Conservation (phyloP, 2,888 invertebrate species). For the Deroplatys truncata region DNA sequence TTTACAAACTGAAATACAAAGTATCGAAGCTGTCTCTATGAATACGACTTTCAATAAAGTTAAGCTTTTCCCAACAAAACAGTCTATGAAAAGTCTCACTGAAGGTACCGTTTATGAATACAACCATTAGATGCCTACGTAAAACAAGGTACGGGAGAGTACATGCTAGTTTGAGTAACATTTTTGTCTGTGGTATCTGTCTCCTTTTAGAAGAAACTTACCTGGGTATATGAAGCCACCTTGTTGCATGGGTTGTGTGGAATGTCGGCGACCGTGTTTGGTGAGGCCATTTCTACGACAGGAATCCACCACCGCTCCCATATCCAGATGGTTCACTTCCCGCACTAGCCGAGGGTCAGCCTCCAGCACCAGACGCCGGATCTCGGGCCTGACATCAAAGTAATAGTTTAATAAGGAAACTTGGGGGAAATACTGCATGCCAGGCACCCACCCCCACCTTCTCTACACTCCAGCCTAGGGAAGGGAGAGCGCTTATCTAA, state of each 20-base stretch:
- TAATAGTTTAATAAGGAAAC: not conserved
- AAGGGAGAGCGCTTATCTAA: not conserved
- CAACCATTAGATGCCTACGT: too few relatives aligned
- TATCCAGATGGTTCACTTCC: slow-evolving; percentile 58
- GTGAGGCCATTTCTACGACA: slow-evolving; percentile 33
- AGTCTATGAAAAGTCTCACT: too few relatives aligned
- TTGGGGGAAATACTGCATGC: not conserved
- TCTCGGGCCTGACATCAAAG: slow-evolving; percentile 1
- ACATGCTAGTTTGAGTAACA: too few relatives aligned
- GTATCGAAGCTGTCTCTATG: too few relatives aligned
- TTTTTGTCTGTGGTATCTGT: too few relatives aligned
- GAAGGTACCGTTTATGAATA: too few relatives aligned
- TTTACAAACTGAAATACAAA: too few relatives aligned
- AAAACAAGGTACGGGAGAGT: too few relatives aligned
- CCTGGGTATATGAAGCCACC: slow-evolving; percentile 53
- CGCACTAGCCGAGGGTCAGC: slow-evolving; percentile 42
- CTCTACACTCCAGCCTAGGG: not conserved
- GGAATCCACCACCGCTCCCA: slow-evolving; percentile 41
- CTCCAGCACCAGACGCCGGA: slow-evolving; percentile 15
- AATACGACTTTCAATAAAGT: too few relatives aligned
- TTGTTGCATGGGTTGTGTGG: slow-evolving; percentile 37
- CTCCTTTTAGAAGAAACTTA: slow-evolving; percentile 30
- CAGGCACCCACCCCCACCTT: too few relatives aligned
- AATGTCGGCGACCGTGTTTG: slow-evolving; percentile 55
- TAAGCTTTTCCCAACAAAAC: too few relatives aligned